Evolutionary conservation across 2,888 invertebrate species (phyloP), one percentile per base, ranked within the genome.

Genomic region (Acanthopleura granulata): DNA sequence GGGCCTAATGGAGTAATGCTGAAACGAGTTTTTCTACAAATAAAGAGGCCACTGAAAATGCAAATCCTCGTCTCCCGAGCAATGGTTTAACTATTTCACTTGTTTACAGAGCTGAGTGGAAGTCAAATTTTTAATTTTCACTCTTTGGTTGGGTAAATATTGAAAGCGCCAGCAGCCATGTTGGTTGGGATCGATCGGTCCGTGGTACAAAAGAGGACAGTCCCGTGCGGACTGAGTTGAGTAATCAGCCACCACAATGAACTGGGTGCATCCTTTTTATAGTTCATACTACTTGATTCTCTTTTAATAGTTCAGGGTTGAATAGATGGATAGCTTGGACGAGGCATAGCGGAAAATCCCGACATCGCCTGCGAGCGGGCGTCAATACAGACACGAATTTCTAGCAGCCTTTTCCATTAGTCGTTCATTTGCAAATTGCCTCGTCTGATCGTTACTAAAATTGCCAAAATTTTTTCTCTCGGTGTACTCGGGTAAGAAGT

Each of bases 101-200:
- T 66, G 29, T 66, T 66, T 18, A 66, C 66, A 22, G 29, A 27
- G 66, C 66, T 66, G 66, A 66, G 66, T 66, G 66, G 29, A 66
- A 66, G 66, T 66, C 66, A 66, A 66, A 66, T 66, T 66, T 66
- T 66, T 66, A 66, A 66, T 66, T 66, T 66, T 66, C 66, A 27
- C 66, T 66, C 66, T 66, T 66, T 66, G 66, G 6, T 27, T 27
- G 66, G 1, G 66, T 27, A 66, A 66, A 66, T 66, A 66, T 66
- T 22, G 66, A 22, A 27, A 66, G 22, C 66, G 29, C 66, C 6
- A 6, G 66, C 29, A 27, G 66, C 29, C 66, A 27, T 27, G 29
- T 66, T 66, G 29, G 29, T 22, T 16, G 12, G 25, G 66, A 27
- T 66, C 29, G 29, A 66, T 27, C 16, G 27, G 25, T 3, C 29